Conservation (phyloP, 2,797 vertebrate genomes). For the Tragelaphus oryx region DNA sequence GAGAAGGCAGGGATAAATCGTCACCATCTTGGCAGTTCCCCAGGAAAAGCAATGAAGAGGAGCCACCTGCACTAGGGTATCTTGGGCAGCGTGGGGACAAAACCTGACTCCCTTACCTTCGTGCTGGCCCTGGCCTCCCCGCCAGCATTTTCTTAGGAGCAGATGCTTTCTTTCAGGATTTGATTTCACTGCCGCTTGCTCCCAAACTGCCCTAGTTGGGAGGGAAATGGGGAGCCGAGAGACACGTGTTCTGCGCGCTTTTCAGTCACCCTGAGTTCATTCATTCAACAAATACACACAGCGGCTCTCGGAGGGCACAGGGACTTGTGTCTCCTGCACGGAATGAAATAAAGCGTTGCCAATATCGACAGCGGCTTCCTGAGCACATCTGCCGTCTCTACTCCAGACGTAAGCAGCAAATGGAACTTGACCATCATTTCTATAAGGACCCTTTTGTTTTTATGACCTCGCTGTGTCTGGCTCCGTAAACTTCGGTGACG, state of each 20-base stretch:
- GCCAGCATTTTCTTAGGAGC: not conserved
- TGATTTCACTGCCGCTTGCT: not conserved
- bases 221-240: not conserved
- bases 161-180: not conserved
- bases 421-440: not conserved
- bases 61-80: not conserved
- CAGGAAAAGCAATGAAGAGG: conserved; percentile 16
- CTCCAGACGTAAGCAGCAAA: not conserved
- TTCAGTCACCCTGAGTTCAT: not conserved
- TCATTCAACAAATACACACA: not conserved
- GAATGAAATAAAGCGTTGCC: not conserved
- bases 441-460: not conserved
- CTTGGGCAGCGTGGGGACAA: not conserved
- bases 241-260: not conserved
- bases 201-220: not conserved
- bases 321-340: not conserved
- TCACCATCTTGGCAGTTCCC: not conserved
- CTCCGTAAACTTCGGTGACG: not conserved
- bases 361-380: not conserved
- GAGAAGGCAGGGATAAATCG: conserved; percentile 35
- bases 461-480: not conserved
- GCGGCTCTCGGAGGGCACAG: not conserved
- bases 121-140: not conserved
- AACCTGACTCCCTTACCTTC: not conserved
- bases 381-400: not conserved